Base-by-base conservation (phyloP, 1,140 invertebrate genomes). In the Glossosoma conforme region DNA sequence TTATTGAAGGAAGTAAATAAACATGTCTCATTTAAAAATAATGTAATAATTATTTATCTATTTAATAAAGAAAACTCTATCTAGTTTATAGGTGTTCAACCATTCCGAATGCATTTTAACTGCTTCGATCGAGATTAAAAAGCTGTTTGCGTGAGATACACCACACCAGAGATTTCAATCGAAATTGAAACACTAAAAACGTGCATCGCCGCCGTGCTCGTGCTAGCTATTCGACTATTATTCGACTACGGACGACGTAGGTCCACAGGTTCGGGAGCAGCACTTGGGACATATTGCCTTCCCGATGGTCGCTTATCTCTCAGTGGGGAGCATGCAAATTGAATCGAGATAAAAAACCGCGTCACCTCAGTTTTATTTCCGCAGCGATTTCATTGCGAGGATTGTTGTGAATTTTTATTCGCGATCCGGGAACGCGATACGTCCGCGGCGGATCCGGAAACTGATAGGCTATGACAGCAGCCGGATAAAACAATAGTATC, bases 391-490 rank as follows among this genome's bases (percentile, higher is more conserved):
- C 45, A 15, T 14, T 21, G 35, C 6, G 3, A 20, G 15, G 30
- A 38, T 22, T 36, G 36, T 40, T 47, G 45, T 47, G 33, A 52
- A 46, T 53, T 53, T 53, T 47, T 53, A 53, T 53, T 44, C 51
- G 47, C 51, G 51, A 53, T 53, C 33, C 36, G 43, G 24, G 44
- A 21, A 9, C 24, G 25, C 28, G 51, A 53, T 53, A 53, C 38
- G 51, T 40, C 47, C 47, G 51, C 47, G 36, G 37, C 22, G 14
- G 40, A 42, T n/a, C n/a, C 19, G 22, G 19, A 13, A 20, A 11
- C 44, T 45, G 25, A n/a, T 3, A 8, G 18, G 11, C 44, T 21
- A 37, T 46, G 24, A 46, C 32, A 36, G 36, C 22, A 36, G 10
- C 22, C 13, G n/a, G n/a, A n/a, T n/a, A n/a, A n/a, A n/a, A n/a